phyloP scores from a whole-genome alignment of 2,113 vertebrate genomes.

The Sorex fumeus region DNA sequence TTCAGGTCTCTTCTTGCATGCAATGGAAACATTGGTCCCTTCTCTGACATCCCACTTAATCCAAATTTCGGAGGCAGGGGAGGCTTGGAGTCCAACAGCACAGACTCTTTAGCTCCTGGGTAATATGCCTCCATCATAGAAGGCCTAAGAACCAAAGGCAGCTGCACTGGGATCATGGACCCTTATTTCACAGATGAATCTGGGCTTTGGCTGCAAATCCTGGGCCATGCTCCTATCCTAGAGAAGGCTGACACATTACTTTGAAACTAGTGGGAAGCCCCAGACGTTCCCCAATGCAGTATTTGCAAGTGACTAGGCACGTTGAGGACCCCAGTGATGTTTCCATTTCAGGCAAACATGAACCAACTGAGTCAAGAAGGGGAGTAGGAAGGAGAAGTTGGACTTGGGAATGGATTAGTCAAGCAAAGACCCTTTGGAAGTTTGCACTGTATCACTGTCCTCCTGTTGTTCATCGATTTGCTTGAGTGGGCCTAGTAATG shows the following conservation, averaged over 20 bases:
- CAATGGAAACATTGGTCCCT: not conserved
- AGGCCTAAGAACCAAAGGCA: not conserved
- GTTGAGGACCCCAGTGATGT: not conserved
- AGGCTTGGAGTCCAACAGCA: not conserved
- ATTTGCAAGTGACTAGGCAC: not conserved
- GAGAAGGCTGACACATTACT: not conserved
- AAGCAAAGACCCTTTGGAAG: constrained; percentile 41
- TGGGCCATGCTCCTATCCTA: not conserved
- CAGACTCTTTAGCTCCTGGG: not conserved
- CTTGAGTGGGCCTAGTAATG: too few relatives aligned
- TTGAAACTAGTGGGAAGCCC: not conserved
- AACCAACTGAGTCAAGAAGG: not conserved
- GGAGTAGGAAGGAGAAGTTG: not conserved
- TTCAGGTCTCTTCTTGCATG: not conserved
- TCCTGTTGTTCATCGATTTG: too few relatives aligned
- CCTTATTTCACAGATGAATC: too few relatives aligned
- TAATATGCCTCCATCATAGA: not conserved
- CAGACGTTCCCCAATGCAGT: constrained; percentile 16
- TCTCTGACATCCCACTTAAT: not conserved
- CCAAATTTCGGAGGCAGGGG: not conserved
- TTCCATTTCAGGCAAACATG: constrained; percentile 2
- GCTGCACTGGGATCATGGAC: too few relatives aligned
- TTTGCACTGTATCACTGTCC: too few relatives aligned
- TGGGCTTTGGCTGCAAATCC: not conserved
- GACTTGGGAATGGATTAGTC: not conserved